Evolutionary conservation across 2,888 invertebrate genomes (phyloP).

Genomic region (Netelia virgata): DNA sequence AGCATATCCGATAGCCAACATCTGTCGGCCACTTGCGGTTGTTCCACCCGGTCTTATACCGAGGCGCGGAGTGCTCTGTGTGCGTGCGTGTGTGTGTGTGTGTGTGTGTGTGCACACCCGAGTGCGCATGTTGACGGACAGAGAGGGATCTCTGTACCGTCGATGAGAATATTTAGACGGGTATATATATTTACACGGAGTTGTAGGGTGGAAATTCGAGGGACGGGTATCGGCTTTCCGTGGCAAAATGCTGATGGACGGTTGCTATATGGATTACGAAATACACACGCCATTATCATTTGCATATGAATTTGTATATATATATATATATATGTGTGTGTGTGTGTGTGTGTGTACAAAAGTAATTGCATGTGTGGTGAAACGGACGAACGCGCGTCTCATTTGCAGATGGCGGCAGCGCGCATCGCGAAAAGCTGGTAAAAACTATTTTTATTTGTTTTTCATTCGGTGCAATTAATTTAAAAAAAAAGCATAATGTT

Average conservation of each 20-base stretch:
- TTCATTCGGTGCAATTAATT: too few species aligned
- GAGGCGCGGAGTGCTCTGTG: too few species aligned
- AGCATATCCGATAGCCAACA: slow-evolving; percentile 68
- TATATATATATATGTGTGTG: background rate
- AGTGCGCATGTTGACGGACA: background rate
- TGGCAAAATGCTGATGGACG: slow-evolving; percentile 52
- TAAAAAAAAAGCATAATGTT: too few species aligned
- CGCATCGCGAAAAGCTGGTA: too few species aligned
- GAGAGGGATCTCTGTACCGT: slow-evolving; percentile 28
- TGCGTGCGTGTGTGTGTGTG: too few species aligned
- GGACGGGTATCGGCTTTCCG: slow-evolving; percentile 54
- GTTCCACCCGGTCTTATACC: slow-evolving; percentile 2
- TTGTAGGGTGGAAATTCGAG: slow-evolving; percentile 26
- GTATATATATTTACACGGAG: slow-evolving; percentile 40
- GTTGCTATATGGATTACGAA: slow-evolving; percentile 42
- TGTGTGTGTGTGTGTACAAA: background rate
- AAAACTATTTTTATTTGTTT: too few species aligned
- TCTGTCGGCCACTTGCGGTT: slow-evolving; percentile 72
- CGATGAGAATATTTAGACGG: slow-evolving; percentile 49
- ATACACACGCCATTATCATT: background rate
- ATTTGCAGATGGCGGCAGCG: background rate
- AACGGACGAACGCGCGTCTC: background rate
- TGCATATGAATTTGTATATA: background rate
- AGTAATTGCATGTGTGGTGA: background rate
- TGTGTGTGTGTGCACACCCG: too few species aligned